These are phyloP conservation scores for Synergus laeviventris DNA, from an alignment of 2,888 invertebrate genomes.

Conservation along the genomic window DNA sequence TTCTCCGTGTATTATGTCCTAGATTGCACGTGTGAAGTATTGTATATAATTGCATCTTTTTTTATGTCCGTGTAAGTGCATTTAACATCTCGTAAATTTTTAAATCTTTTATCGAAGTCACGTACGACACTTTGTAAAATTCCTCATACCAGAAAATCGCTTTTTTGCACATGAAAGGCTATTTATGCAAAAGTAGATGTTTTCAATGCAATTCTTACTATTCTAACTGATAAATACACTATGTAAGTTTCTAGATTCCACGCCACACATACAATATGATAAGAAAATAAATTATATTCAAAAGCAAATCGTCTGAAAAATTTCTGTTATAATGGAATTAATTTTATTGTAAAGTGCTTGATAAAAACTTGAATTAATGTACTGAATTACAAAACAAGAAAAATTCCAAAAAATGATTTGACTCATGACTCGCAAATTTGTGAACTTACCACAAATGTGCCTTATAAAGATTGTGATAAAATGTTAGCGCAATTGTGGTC, in stretches of 20 bases:
- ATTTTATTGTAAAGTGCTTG: no score
- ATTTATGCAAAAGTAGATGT: neutral
- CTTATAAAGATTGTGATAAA: no score
- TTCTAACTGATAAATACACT: neutral
- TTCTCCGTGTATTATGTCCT: neutral
- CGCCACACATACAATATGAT: no score
- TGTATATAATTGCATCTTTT: constrained; percentile 7
- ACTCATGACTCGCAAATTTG: no score
- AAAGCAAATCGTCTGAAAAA: no score
- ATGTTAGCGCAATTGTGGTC: no score
- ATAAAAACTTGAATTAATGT: no score
- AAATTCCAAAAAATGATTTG: no score
- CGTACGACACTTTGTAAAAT: neutral
- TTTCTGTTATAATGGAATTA: no score
- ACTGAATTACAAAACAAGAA: no score
- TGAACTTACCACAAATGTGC: no score
- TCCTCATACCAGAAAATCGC: neutral
- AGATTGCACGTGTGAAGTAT: constrained; percentile 7
- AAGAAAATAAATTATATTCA: no score
- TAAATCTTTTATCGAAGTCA: neutral
- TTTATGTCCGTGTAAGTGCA: neutral
- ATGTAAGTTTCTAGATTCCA: neutral
- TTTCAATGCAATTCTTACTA: neutral
- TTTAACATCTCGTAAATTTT: neutral
- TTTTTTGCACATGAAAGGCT: neutral